Conservation (phyloP, 2,888 invertebrate genomes). For the Torymus aiolomorphi region DNA sequence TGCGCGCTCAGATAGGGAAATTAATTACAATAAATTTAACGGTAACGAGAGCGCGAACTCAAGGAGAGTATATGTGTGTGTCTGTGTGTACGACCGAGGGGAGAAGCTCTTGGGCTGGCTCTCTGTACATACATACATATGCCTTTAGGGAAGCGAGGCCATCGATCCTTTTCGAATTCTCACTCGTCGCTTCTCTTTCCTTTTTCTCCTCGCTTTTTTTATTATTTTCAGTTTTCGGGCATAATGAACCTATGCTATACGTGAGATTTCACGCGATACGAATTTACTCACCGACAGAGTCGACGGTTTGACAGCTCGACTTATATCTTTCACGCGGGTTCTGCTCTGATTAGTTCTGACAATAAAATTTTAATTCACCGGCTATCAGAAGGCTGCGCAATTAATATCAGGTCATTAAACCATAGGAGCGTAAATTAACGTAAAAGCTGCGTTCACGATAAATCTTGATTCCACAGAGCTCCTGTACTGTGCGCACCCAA, state of each 20-base stretch:
- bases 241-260: constrained; percentile 25
- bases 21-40: constrained; percentile 75
- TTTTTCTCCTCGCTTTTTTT: not conserved
- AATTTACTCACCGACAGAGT: not conserved
- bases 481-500: no score
- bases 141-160: constrained; percentile 46
- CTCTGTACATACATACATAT: not conserved
- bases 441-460: not conserved
- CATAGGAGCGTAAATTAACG: constrained; percentile 15
- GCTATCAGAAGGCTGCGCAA: not conserved
- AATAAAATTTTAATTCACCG: constrained; percentile 33
- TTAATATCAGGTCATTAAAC: constrained; percentile 19
- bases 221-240: constrained; percentile 30
- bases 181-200: not conserved
- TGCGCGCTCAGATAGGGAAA: constrained; percentile 71
- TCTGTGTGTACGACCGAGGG: not conserved
- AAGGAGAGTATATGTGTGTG: not conserved
- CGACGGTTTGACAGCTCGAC: constrained; percentile 26
- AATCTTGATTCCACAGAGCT: constrained; percentile 5
- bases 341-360: constrained; percentile 43
- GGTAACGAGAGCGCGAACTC: constrained; percentile 71
- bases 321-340: not conserved
- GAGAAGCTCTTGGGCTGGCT: not conserved
- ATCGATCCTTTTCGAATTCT: constrained; percentile 45
- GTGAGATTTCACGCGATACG: constrained; percentile 42